phyloP scores from a whole-genome alignment of 2,888 invertebrate species.

The Harpagoxenus sublaevis region DNA sequence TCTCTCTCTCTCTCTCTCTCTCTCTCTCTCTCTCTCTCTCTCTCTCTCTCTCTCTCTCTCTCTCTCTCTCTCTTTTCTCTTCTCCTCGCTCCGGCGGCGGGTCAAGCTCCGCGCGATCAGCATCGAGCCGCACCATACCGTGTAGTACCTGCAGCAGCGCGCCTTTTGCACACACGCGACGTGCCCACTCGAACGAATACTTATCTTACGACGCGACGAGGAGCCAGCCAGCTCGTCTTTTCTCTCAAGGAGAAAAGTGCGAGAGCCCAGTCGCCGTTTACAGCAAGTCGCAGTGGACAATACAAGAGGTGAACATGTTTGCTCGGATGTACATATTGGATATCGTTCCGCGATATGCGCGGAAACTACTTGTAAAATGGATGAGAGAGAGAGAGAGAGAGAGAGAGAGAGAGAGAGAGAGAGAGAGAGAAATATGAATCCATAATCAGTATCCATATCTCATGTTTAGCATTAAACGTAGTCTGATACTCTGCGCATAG shows the following conservation, averaged over 20 bases:
- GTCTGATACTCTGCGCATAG: neutral
- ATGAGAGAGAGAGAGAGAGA: neutral
- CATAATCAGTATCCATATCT: slow-evolving; percentile 22
- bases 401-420: neutral
- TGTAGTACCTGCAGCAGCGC: slow-evolving; percentile 68
- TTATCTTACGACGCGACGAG: slow-evolving; percentile 43
- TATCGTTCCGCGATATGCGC: neutral
- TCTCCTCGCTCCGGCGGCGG: slow-evolving; percentile 60
- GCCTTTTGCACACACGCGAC: slow-evolving; percentile 68
- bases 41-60: slow-evolving; percentile 40
- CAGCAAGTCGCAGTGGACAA: neutral
- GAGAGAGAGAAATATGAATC: slow-evolving; percentile 5
- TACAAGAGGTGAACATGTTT: slow-evolving; percentile 13
- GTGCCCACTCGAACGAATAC: slow-evolving; percentile 60
- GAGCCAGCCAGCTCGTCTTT: slow-evolving; percentile 20
- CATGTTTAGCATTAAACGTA: neutral
- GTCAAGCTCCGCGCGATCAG: slow-evolving; percentile 78
- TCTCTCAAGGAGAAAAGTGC: slow-evolving; percentile 43
- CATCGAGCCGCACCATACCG: slow-evolving; percentile 76
- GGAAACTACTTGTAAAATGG: slow-evolving; percentile 12
- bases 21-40: neutral
- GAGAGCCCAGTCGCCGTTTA: slow-evolving; percentile 15
- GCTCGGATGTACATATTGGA: neutral
- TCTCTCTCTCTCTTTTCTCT: slow-evolving; percentile 1
- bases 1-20: slow-evolving; percentile 46